Conservation (phyloP, 2,888 invertebrate genomes). For the Meiosimyza decipiens region DNA sequence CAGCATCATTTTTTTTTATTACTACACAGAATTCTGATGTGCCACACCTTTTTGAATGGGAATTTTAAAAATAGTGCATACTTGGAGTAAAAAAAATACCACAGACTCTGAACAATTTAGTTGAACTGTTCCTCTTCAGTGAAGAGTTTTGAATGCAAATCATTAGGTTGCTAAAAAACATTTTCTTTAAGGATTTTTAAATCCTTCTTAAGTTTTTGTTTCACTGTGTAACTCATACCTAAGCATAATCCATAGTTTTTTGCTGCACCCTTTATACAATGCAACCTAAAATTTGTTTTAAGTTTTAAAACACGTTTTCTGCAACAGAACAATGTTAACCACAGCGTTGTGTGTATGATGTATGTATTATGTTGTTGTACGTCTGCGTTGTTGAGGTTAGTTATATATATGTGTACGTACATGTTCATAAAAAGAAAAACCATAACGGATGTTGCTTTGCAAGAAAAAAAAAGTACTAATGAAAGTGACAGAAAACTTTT, state of each 20-base stretch:
- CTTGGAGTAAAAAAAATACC: too few relatives aligned
- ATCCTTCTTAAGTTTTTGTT: too few relatives aligned
- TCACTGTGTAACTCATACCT: background rate
- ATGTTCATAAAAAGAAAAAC: conserved; percentile 9
- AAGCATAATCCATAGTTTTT: background rate
- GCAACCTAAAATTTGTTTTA: background rate
- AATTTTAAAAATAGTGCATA: too few relatives aligned
- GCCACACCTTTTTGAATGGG: too few relatives aligned
- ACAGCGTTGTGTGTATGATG: conserved; percentile 24
- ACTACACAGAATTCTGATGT: too few relatives aligned
- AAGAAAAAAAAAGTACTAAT: background rate
- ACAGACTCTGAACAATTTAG: too few relatives aligned
- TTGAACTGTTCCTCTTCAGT: too few relatives aligned
- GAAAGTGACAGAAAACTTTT: conserved; percentile 29
- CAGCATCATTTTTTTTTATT: too few relatives aligned
- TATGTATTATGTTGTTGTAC: conserved; percentile 32
- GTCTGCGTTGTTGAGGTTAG: conserved; percentile 34
- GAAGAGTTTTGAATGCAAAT: too few relatives aligned
- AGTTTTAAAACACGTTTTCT: conserved; percentile 25
- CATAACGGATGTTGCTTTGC: background rate
- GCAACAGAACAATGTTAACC: conserved; percentile 16
- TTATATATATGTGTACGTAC: conserved; percentile 16
- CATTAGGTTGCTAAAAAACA: too few relatives aligned
- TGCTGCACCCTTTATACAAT: background rate
- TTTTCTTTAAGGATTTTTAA: too few relatives aligned